These are phyloP conservation scores for Chondrosia reniformis DNA, from an alignment of 37 sponge, comb jelly and placozoan species.

Conservation along the genomic window DNA sequence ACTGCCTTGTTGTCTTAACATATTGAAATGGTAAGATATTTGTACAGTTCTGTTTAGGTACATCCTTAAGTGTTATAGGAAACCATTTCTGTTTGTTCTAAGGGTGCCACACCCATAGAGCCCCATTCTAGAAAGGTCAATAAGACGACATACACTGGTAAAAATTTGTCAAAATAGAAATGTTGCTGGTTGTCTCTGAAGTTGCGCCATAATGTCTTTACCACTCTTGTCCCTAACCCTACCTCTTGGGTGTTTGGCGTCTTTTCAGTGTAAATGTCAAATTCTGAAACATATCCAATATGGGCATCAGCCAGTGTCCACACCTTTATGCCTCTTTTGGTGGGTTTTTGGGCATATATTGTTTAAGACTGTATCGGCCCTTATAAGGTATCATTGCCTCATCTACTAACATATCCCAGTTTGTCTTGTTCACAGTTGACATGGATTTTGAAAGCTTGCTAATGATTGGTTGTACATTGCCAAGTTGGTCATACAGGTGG, in stretches of 20 bases:
- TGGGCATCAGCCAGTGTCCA: background rate
- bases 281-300: background rate
- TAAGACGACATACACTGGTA: background rate
- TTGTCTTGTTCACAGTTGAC: background rate
- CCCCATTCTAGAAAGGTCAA: background rate
- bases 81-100: background rate
- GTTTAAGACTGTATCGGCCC: too few species aligned
- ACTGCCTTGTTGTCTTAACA: background rate
- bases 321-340: conserved; percentile 18
- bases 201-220: background rate
- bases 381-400: conserved; percentile 28
- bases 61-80: background rate
- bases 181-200: background rate
- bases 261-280: background rate
- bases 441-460: background rate
- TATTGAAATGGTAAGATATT: background rate
- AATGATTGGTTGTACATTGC: conserved; percentile 5
- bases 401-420: conserved; percentile 4
- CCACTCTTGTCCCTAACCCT: background rate
- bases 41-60: background rate
- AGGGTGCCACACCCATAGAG: background rate
- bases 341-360: conserved; percentile 18
- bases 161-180: background rate
- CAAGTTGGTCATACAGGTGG: conserved; percentile 10
- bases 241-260: too few species aligned